Conservation (phyloP, 2,113 vertebrate genomes). For the Nipponia nippon region DNA sequence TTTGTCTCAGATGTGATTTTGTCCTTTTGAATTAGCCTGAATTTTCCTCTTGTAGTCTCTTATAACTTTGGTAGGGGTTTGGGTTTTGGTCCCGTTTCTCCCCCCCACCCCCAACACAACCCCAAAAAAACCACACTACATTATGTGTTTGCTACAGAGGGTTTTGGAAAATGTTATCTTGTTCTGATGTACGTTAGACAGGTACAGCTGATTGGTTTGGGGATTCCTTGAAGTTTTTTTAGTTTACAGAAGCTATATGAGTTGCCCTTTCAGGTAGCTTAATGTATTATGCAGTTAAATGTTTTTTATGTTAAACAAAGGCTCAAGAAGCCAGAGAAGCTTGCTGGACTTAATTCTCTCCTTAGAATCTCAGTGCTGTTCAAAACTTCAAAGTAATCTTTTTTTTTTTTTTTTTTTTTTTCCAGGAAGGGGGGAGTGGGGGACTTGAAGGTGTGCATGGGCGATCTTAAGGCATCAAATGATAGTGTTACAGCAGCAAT, state of each 20-base stretch:
- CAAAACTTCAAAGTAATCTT: not conserved
- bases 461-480: fast-evolving
- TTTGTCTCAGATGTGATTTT: not conserved
- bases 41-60: not conserved
- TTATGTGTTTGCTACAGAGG: not conserved
- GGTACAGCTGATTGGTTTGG: not conserved
- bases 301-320: not conserved
- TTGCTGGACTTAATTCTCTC: not conserved
- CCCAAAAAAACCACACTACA: not conserved
- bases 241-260: not conserved
- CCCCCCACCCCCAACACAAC: too few species aligned
- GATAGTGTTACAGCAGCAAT: not conserved
- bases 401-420: not conserved
- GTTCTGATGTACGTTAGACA: not conserved
- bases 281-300: not conserved
- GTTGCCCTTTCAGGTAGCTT: not conserved
- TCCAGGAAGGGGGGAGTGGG: too few species aligned
- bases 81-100: not conserved
- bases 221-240: not conserved
- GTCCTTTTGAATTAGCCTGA: not conserved
- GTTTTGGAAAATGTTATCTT: not conserved
- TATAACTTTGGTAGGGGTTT: not conserved
- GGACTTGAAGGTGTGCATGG: not conserved
- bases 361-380: not conserved
- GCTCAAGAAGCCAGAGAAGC: not conserved